Evolutionary conservation across 1,140 invertebrate species (phyloP).

Genomic region (Aphelinus certus): DNA sequence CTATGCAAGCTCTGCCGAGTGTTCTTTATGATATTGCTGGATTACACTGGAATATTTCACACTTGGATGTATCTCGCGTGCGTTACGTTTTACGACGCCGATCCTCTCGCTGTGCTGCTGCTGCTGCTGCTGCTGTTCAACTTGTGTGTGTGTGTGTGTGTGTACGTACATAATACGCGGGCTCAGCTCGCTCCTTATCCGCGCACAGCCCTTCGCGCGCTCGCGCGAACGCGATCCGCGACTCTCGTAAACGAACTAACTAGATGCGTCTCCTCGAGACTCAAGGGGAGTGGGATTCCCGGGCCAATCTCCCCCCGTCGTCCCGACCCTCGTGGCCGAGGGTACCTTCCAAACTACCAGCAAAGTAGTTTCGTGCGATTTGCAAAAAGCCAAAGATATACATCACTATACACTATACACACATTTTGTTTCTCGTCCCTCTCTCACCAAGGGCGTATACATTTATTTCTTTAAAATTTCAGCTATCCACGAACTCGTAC

Average conservation of each 20-base stretch:
- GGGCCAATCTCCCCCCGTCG: too few relatives aligned
- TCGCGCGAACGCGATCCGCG: slow-evolving; percentile 6
- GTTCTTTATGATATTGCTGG: slow-evolving; percentile 67
- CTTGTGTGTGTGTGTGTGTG: neutral
- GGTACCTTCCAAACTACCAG: too few relatives aligned
- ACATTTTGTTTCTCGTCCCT: too few relatives aligned
- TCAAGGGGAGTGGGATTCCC: slow-evolving; percentile 2
- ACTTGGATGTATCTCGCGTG: slow-evolving; percentile 62
- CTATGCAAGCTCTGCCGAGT: slow-evolving; percentile 39
- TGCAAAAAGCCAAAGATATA: too few relatives aligned
- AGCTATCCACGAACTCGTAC: too few relatives aligned
- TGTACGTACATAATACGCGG: neutral
- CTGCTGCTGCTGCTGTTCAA: neutral
- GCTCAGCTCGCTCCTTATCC: neutral
- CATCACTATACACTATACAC: too few relatives aligned
- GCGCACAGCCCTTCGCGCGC: slow-evolving; percentile 11
- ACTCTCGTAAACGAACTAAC: slow-evolving; percentile 56
- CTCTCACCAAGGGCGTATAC: too few relatives aligned
- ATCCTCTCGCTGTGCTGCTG: neutral
- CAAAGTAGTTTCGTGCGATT: too few relatives aligned
- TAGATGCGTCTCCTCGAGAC: slow-evolving; percentile 41
- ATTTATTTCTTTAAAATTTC: too few relatives aligned
- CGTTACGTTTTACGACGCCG: slow-evolving; percentile 62
- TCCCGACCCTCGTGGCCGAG: too few relatives aligned
- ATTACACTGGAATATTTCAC: slow-evolving; percentile 67